Conservation (phyloP, 2,113 vertebrate genomes). For the Gila orcuttii region DNA sequence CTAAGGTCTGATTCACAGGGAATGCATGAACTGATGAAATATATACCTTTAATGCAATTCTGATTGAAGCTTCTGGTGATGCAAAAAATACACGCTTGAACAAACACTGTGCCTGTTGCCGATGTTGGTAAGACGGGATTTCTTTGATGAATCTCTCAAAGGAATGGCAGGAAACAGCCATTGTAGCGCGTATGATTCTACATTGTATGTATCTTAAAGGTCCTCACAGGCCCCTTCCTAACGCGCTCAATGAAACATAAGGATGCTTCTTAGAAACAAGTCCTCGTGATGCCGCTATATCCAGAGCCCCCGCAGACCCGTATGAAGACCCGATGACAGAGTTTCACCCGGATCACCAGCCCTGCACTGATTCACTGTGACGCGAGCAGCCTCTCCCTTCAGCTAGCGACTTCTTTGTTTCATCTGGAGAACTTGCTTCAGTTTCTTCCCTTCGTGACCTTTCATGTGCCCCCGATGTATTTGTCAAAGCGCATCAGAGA, state of each 20-base stretch:
- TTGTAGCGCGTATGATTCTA: neutral
- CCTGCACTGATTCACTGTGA: slow-evolving; percentile 71
- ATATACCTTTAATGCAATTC: slow-evolving; percentile 17
- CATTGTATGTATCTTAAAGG: neutral
- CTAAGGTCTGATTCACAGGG: slow-evolving; percentile 14
- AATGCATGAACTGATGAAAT: neutral
- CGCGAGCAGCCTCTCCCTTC: slow-evolving; percentile 68
- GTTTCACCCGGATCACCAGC: slow-evolving; percentile 73
- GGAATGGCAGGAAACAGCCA: neutral
- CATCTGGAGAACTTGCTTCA: slow-evolving; percentile 62
- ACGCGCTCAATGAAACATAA: neutral
- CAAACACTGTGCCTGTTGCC: neutral
- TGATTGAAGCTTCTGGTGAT: neutral
- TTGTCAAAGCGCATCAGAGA: slow-evolving; percentile 56
- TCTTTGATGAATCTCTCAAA: neutral
- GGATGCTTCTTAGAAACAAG: neutral
- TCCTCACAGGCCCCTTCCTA: neutral
- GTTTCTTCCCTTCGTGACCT: slow-evolving; percentile 59
- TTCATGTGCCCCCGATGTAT: slow-evolving; percentile 59
- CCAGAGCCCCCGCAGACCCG: slow-evolving; percentile 10
- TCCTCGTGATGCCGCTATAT: neutral
- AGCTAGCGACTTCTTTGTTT: slow-evolving; percentile 70
- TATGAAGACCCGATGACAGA: slow-evolving; percentile 65
- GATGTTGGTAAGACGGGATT: neutral
- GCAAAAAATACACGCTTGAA: slow-evolving; percentile 8